phyloP scores from a whole-genome alignment of 2,888 invertebrate genomes.

The Fissipunctia ypsillon region DNA sequence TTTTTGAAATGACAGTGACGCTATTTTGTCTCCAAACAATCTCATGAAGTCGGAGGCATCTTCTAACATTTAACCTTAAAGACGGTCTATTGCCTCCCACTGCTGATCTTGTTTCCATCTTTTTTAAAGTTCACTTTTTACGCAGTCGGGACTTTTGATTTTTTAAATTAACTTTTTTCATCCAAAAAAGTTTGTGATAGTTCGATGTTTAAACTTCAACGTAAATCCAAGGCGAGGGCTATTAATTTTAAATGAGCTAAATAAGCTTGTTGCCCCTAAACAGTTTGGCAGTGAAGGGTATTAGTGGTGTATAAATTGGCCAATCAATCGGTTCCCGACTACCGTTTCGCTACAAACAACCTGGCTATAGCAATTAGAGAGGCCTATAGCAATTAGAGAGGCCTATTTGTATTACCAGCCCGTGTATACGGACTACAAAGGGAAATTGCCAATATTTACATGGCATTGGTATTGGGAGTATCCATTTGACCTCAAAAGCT shows the following conservation, averaged over 20 bases:
- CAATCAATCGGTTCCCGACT: slow-evolving; percentile 79
- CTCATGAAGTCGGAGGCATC: too few relatives aligned
- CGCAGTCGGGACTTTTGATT: too few relatives aligned
- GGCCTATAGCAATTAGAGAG: slow-evolving; percentile 78
- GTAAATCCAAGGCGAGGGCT: slow-evolving; percentile 17
- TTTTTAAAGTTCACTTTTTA: too few relatives aligned
- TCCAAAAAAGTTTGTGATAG: slow-evolving; percentile 1
- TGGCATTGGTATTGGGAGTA: slow-evolving; percentile 16
- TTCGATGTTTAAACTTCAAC: slow-evolving; percentile 17
- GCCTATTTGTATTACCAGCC: slow-evolving; percentile 66
- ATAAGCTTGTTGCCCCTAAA: slow-evolving; percentile 49
- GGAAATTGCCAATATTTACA: slow-evolving; percentile 50
- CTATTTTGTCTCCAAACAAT: too few relatives aligned
- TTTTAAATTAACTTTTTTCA: too few relatives aligned
- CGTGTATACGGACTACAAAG: slow-evolving; percentile 48
- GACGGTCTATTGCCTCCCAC: too few relatives aligned
- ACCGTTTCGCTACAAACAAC: slow-evolving; percentile 75
- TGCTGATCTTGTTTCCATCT: too few relatives aligned
- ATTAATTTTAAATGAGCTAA: slow-evolving; percentile 52
- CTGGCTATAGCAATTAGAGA: slow-evolving; percentile 79
- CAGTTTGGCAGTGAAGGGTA: slow-evolving; percentile 62
- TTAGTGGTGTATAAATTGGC: slow-evolving; percentile 83
- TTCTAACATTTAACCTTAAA: too few relatives aligned
- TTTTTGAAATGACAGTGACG: too few relatives aligned
- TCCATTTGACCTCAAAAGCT: slow-evolving; percentile 39